These are phyloP conservation scores for Oscheius myriophilus DNA, from an alignment of 2,888 invertebrate species.

Conservation along the genomic window DNA sequence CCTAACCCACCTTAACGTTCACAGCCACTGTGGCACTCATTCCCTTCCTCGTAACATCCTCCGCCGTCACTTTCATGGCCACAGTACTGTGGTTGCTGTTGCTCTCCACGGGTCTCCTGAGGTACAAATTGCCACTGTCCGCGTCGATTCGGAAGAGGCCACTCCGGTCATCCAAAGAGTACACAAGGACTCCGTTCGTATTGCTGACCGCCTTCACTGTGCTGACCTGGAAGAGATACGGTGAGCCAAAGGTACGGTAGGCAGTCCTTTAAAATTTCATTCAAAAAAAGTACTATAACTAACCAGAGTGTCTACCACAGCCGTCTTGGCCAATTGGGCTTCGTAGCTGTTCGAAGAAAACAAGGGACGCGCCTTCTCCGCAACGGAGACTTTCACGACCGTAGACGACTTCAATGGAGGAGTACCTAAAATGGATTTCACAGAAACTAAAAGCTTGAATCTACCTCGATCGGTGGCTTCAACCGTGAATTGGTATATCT, in stretches of 20 bases:
- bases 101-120: slow-evolving; percentile 8
- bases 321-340: slow-evolving; percentile 76
- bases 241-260: neutral
- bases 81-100: slow-evolving; percentile 77
- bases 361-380: slow-evolving; percentile 90
- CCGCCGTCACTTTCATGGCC: slow-evolving; percentile 84
- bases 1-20: slow-evolving; percentile 73
- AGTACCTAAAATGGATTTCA: neutral
- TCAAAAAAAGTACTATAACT: too few relatives aligned
- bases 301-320: slow-evolving; percentile 34
- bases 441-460: neutral
- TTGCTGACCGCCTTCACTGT: slow-evolving; percentile 28
- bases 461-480: slow-evolving; percentile 40
- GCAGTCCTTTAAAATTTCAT: too few relatives aligned
- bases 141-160: slow-evolving; percentile 33
- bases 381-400: slow-evolving; percentile 82
- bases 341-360: slow-evolving; percentile 88
- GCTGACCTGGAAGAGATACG: neutral
- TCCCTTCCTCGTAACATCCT: slow-evolving; percentile 80
- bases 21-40: slow-evolving; percentile 60
- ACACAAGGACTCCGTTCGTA: slow-evolving; percentile 84
- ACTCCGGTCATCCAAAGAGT: slow-evolving; percentile 84
- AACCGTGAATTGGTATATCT: slow-evolving; percentile 46
- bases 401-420: slow-evolving; percentile 72
- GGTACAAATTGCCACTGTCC: slow-evolving; percentile 71